Evolutionary conservation across 2,797 vertebrate species (phyloP).

Genomic region (Melanotaenia trifasciata): DNA sequence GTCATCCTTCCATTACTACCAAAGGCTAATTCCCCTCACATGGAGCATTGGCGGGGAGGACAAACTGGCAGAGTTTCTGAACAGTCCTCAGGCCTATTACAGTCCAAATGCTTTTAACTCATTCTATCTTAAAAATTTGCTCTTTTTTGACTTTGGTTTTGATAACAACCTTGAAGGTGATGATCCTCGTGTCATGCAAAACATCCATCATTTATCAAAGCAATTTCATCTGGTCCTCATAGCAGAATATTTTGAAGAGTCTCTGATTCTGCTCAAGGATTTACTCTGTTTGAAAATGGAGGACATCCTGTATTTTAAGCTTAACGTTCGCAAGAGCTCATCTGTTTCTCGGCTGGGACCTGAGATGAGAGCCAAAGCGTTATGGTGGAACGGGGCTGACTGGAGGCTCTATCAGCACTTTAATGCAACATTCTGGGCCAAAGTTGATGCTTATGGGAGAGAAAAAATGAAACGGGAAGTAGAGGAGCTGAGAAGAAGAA

Average conservation of each 20-base stretch:
- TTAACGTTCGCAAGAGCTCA: constrained; percentile 87
- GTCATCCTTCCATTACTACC: constrained; percentile 95
- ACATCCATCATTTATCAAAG: constrained; percentile 82
- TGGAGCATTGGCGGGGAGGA: constrained; percentile 87
- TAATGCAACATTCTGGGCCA: constrained; percentile 91
- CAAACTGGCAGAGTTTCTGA: constrained; percentile 88
- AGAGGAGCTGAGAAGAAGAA: constrained; percentile 82
- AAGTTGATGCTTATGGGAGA: constrained; percentile 87
- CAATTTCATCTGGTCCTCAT: constrained; percentile 91
- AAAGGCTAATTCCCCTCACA: constrained; percentile 86
- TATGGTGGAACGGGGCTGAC: constrained; percentile 90
- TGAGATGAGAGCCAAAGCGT: constrained; percentile 85
- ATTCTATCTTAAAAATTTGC: constrained; percentile 94
- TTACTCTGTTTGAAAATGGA: constrained; percentile 92
- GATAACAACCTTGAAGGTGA: constrained; percentile 85
- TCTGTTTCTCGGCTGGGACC: constrained; percentile 82
- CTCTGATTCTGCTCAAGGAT: constrained; percentile 93
- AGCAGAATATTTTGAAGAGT: constrained; percentile 93
- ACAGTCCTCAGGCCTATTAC: constrained; percentile 85
- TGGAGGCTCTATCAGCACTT: constrained; percentile 92
- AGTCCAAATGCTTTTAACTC: constrained; percentile 87
- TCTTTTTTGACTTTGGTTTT: constrained; percentile 93
- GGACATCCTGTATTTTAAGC: constrained; percentile 92
- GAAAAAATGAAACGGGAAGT: constrained; percentile 89
- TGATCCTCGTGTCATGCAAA: constrained; percentile 79